Base-by-base conservation (phyloP, 1,140 invertebrate genomes). In the Drosophila lowei region DNA sequence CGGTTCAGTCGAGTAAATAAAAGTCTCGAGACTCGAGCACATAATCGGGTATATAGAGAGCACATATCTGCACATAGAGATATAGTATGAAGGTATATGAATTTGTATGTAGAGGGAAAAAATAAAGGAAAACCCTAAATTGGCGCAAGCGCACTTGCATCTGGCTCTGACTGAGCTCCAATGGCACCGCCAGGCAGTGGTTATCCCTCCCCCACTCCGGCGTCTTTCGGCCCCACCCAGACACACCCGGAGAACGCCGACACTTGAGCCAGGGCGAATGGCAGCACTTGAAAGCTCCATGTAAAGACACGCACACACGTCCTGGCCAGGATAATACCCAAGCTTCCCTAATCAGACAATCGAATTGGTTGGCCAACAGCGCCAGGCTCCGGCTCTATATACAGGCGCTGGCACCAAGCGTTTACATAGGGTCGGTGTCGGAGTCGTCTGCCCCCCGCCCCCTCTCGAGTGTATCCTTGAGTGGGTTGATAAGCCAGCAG, bases 201-300 rank as follows among this genome's bases (percentile, higher is more conserved):
- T 56, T 61, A 67, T 65, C 59, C 48, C 13, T 43, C 59, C 25
- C 52, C 49, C 55, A 18, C 13, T 13, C 18, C 43, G 34, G 11
- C 34, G 34, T 3, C 9, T 13, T 11, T 13, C 11, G 34, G 34
- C 34, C 34, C 34, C 34, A 38, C 34, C 34, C 34, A 13, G 34
- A 38, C 34, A 11, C 9, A 25, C 61, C 18, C 2, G 1, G 30
- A 48, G 68, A 52, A 57, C 77, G 66, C 79, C 78, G 77, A 88
- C 88, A 72, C 78, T 78, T 88, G 78, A 86, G 83, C 84, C 77
- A 88, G 55, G 55, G 83, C 83, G 83, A 88, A 88, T 88, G 79
- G 78, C 83, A 88, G 78, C 75, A 62, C 83, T 83, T 62, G 52
- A 83, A 46, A 50, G 62, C 18, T 34, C 70, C 62, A 71, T 76